Base-by-base conservation (phyloP, 1,140 invertebrate genomes). In the Calephelis nemesis region DNA sequence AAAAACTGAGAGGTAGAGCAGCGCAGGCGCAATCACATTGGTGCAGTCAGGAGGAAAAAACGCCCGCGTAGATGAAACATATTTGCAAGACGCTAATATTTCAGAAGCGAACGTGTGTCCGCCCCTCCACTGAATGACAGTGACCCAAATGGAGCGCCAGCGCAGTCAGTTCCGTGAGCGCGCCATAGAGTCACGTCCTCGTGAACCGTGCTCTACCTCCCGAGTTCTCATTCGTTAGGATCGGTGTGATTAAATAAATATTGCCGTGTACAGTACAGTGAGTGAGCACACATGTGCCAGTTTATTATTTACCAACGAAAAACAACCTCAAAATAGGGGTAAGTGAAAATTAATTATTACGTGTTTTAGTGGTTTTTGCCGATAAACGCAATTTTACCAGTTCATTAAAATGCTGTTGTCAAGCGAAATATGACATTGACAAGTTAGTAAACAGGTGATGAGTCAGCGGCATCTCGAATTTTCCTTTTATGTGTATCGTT, bases 101-200 rank as follows among this genome's bases (percentile, higher is more conserved):
- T 88, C 87, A 89, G 87, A 87, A 74, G 81, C 85, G 81, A 89
- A 84, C 84, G 83, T 84, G 80, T 79, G 78, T 83, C 88, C 85
- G 84, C 87, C 87, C 88, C 85, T 85, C 88, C 88, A 87, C 82
- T 74, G 76, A 77, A 86, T 91, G 88, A 91, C 88, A 91, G 88
- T 91, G 88, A 89, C 88, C 88, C 84, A 89, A 89, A 91, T 91
- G 88, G 87, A 81, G 81, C 83, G 87, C 83, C 82, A 79, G 81
- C 86, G 88, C 85, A 90, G 71, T 90, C 84, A 88, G 88, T 89
- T 89, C 87, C 87, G 88, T 83, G 87, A 90, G 86, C 81, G 82
- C 82, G 79, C 81, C 77, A 77, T 74, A 73, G 74, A 64, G 71
- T 68, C 66, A 48, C 63, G 68, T 78, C 84, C 78, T 78, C 74